Base-by-base conservation (phyloP, 2,113 vertebrate genomes). In the Thymallus thymallus region DNA sequence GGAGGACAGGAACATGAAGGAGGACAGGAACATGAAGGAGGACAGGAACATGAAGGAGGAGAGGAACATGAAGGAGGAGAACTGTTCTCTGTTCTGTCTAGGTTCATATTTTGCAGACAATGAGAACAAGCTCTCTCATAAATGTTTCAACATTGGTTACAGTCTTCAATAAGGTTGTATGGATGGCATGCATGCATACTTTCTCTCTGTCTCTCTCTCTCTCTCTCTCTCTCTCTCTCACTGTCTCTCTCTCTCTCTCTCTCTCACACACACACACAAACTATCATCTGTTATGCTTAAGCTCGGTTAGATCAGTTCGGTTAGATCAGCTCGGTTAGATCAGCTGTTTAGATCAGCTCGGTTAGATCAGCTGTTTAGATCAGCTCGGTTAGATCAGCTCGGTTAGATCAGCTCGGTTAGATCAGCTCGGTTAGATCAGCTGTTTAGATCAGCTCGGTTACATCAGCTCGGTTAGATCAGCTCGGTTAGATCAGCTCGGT, bases 101-200 rank as follows among this genome's bases (percentile, higher is more conserved):
- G 74, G 63, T 86, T 68, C 82, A 87, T 85, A 82, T 84, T 87
- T 85, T 63, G 84, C 62, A 69, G 67, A 29, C 18, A 20, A 46
- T 26, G 77, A 74, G 18, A 65, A 61, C 13, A 35, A 3, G 18
- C 14, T 32, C 30, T 6, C 20, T 23, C 64, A 35, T 66, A 4
- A 66, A 66, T 66, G 16, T 32, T 32, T n/a, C 26, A 66, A 16
- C 20, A 7, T 16, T 0, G 13, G 10, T 69, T 73, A 26, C 58
- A 55, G 48, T 67, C 62, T 73, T 72, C 68, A 70, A 76, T 77
- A 75, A 24, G 76, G 4, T 29, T 55, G 70, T 29, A 32, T 29
- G 71, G 73, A 4, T 76, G 69, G 73, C n/a, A 1, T 58, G 1
- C 20, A 6, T 10, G 9, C 26, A 69, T n/a, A 69, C 64, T 78